Conservation (phyloP, 2,888 invertebrate species). For the Bombyx huttoni region DNA sequence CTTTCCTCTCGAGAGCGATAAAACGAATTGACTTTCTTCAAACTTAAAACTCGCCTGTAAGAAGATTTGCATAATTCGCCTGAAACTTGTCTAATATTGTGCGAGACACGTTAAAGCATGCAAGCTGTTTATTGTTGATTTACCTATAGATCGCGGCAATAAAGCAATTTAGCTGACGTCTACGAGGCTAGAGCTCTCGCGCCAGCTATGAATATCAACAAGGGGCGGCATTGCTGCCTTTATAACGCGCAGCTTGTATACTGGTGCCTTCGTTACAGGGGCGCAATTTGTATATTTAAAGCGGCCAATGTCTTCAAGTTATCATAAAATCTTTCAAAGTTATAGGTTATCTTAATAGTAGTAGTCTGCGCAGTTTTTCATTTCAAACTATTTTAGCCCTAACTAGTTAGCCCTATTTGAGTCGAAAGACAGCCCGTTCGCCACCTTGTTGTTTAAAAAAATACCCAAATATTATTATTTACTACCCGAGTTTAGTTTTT, state of each 20-base stretch:
- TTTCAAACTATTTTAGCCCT: no score
- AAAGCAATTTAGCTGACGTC: conserved; percentile 56
- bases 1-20: no score
- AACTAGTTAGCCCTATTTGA: no score
- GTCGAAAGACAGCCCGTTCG: no score
- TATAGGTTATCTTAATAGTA: no score
- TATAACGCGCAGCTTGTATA: conserved; percentile 27
- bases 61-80: not conserved
- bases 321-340: no score
- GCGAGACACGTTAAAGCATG: conserved; percentile 3
- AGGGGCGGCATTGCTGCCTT: conserved; percentile 26
- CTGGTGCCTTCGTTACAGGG: conserved; percentile 14
- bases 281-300: not conserved
- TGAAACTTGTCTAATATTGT: not conserved
- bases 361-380: no score
- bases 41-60: no score
- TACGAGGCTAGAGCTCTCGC: conserved; percentile 22
- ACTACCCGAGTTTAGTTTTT: no score
- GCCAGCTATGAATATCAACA: conserved; percentile 53
- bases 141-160: conserved; percentile 40
- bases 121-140: conserved; percentile 23
- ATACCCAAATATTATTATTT: no score
- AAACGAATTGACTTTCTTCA: no score
- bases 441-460: no score
- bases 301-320: not conserved